Base-by-base conservation (phyloP, 2,113 vertebrate genomes). In the Cynocephalus volans region DNA sequence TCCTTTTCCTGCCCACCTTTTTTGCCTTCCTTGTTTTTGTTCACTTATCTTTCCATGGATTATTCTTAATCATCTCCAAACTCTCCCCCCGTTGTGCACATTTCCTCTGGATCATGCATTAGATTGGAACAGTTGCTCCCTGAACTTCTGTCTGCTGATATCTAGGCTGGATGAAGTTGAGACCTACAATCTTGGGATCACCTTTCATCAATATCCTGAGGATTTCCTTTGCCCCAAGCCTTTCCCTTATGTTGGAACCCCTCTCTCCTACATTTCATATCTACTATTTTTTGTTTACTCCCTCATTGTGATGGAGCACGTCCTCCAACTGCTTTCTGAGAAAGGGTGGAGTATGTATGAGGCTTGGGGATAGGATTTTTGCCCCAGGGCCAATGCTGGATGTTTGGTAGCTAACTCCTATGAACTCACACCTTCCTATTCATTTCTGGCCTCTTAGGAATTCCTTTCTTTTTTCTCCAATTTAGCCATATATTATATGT, bases 261-360 rank as follows among this genome's bases (percentile, higher is more conserved):
- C 19, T 48, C 4, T 80, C 24, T 36, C 28, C 58, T 73, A 67
- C 41, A 54, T 52, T 41, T 72, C 41, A 6, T 19, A 48, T 9
- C n/a, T 21, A 28, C 73, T 62, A 0, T 36, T 67, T 65, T 62
- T 58, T 65, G 81, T 95, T 95, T 65, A 48, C 67, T 23, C 10
- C n/a, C 14, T 77, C 45, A 11, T 26, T 19, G 24, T 62, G 52
- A 52, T 9, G 58, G 36, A 75, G 9, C 18, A 21, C 13, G 64
- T 64, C 45, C 88, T 96, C 1, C 10, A 77, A 45, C 31, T 62
- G n/a, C 58, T 92, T 81, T 75, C 73, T 86, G 65, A 90, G 90
- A 84, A 92, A 41, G 21, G 15, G 79, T 50, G 1, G 65, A 52
- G 23, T 14, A 26, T 65, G n/a, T 10, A 23, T 15, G 56, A 84